Percentiles rank a stretch among this genome's conserved stretches.
Conservation (phyloP, 2,888 invertebrate genomes). For the Caenorhabditis virilis region DNA sequence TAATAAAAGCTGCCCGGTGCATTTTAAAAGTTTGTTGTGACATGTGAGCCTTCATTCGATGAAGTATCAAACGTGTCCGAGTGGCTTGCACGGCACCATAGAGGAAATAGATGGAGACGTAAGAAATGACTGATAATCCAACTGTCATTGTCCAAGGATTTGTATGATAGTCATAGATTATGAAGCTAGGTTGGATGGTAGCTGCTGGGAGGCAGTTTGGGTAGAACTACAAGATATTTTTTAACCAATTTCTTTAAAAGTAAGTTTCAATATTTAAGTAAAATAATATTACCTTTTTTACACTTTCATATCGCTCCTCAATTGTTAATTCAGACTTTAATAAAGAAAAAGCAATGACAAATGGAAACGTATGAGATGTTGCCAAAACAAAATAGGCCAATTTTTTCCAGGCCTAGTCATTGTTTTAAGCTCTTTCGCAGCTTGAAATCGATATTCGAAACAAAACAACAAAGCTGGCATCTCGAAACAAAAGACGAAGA, state of each 20-base stretch:
- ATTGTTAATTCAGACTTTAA: slow-evolving; percentile 5
- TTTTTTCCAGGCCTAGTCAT: too few relatives aligned
- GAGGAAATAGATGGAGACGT: slow-evolving; percentile 9
- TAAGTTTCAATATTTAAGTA: too few relatives aligned
- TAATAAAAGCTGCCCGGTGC: neutral
- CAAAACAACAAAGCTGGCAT: slow-evolving; percentile 8
- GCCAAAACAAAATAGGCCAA: slow-evolving; percentile 3
- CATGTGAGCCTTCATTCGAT: neutral
- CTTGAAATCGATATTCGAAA: slow-evolving; percentile 17
- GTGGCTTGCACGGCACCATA: neutral
- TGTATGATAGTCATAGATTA: slow-evolving; percentile 12
- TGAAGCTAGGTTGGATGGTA: slow-evolving; percentile 3
- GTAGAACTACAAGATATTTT: slow-evolving; percentile 14
- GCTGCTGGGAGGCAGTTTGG: slow-evolving; percentile 18
- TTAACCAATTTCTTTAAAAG: too few relatives aligned
- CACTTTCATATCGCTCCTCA: slow-evolving; percentile 10
- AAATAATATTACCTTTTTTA: slow-evolving; percentile 7
- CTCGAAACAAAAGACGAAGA: slow-evolving; percentile 15
- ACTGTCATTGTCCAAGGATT: slow-evolving; percentile 10
- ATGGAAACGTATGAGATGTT: slow-evolving; percentile 19
- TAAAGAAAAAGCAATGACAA: slow-evolving; percentile 6
- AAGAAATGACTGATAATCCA: slow-evolving; percentile 11
- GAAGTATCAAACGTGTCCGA: neutral
- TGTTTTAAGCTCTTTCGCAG: slow-evolving; percentile 11
- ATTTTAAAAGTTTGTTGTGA: neutral